Evolutionary conservation across 2,888 invertebrate species (phyloP), one percentile per base, ranked within the genome.

Genomic region (Steinernema carpocapsae): DNA sequence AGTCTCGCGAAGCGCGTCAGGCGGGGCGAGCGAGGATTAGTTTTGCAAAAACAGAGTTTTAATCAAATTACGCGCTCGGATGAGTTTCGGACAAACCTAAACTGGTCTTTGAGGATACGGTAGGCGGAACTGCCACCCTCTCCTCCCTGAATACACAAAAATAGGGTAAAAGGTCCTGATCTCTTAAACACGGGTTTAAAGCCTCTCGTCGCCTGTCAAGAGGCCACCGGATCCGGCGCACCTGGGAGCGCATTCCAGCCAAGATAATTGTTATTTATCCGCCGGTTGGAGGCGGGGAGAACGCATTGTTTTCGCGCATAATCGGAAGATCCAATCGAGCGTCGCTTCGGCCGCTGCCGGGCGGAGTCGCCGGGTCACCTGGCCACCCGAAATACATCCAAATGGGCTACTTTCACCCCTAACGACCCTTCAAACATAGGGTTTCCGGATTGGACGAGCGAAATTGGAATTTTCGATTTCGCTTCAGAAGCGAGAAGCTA

Each of bases 261-360:
- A 6, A 10, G 56, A 56, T 56, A 56, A 56, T 56, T 56, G 56
- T 56, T 56, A 56, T 56, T 56, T 56, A 56, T 56, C 56, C 56
- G 26, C 43, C 10, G 10, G 43, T n/a, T 12, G 43, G 14, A 14
- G 10, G 14, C 43, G 43, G 7, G 7, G 43, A 7, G 43, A 43
- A 43, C 43, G 43, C 56, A 56, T 56, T 56, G 56, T 56, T 56
- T 56, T 56, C 56, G 56, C 56, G 56, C 56, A 56, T 56, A 24
- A 56, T 56, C 56, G 12, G n/a, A 12, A 14, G 56, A 56, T 56
- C 56, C 56, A 56, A 56, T 56, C 56, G 56, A 10, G 56, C 56
- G 56, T 26, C 24, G 43, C 22, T 56, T 19, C 26, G 56, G 26
- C 22, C 24, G 24, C 3, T 14, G 26, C 12, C 24, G 22, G 14